Base-by-base conservation (phyloP, 2,888 invertebrate genomes). In the Eupithecia exiguata region DNA sequence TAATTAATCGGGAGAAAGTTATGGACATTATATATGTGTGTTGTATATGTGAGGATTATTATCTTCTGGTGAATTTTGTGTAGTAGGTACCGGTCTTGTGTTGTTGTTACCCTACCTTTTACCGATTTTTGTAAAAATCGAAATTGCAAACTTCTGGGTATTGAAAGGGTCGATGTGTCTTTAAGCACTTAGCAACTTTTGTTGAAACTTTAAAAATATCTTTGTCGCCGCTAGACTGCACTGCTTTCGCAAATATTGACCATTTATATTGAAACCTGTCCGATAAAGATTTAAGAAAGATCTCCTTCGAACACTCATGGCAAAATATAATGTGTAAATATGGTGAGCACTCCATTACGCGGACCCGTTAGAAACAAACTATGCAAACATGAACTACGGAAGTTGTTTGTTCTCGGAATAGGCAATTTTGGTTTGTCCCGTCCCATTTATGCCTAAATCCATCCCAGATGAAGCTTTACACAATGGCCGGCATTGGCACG, bases 341-440 rank as follows among this genome's bases (percentile, higher is more conserved):
- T 63, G 7, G 36, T 63, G 10, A 36, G 35, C 12, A 38, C n/a
- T 65, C 12, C 10, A 53, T 58, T 58, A 58, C 12, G 25, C 58
- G 58, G 58, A 53, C 21, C 10, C 53, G 49, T 21, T 53, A 30
- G 30, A 30, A 1, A 61, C 30, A 30, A 61, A 14, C 58, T 58
- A 14, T 58, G 21, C 12, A 58, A 25, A 58, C 21, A 25, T 58
- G 25, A 10, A 58, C 12, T 1, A 5, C 58, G 25, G 12, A 21
- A 58, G 12, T 58, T 58, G 58, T 58, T 58, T 58, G 58, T 58
- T 58, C 5, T 25, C 58, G 25, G 21, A 58, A 62, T 62, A 62
- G 18, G 62, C 62, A 62, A 62, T 62, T 62, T 35, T 9, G 30
- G 62, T 62, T 62, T 62, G 21, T 62, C 62, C 62, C 18, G 21